phyloP scores from a whole-genome alignment of 2,888 invertebrate genomes.

The Amblyteles armatorius region DNA sequence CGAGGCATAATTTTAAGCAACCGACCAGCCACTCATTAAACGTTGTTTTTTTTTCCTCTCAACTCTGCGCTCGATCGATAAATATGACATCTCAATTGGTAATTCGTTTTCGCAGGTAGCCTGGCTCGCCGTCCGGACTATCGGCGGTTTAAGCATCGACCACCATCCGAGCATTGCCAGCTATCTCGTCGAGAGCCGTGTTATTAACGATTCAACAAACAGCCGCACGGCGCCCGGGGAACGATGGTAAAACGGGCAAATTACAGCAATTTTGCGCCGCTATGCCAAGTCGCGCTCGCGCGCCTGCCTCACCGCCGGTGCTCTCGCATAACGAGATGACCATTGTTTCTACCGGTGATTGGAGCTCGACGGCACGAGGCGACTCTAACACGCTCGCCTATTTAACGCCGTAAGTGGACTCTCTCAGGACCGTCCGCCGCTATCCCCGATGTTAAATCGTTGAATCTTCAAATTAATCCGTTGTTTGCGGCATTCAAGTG shows the following conservation, averaged over 20 bases:
- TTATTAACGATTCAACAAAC: conserved; percentile 74
- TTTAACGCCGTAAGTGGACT: conserved; percentile 17
- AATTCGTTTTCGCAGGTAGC: conserved; percentile 2
- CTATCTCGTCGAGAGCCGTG: conserved; percentile 2
- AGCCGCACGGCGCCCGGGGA: conserved; percentile 68
- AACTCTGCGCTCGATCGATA: background rate
- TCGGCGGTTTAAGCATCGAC: background rate
- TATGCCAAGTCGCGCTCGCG: conserved; percentile 26
- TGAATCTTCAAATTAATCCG: background rate
- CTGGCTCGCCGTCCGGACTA: background rate
- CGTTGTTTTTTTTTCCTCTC: background rate
- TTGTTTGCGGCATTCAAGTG: background rate
- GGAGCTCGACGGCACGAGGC: conserved; percentile 38
- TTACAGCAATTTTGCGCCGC: conserved; percentile 76
- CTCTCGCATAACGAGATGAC: conserved; percentile 51
- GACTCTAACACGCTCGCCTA: background rate
- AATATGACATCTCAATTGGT: background rate
- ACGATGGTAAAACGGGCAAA: conserved; percentile 75
- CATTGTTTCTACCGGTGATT: conserved; percentile 59
- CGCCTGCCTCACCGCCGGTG: background rate
- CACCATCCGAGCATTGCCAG: background rate
- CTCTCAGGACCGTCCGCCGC: conserved; percentile 3
- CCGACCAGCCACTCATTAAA: background rate
- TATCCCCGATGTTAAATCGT: background rate
- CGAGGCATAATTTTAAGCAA: too few relatives aligned